Evolutionary conservation across 2,888 invertebrate genomes (phyloP).

Genomic region (Steinernema carpocapsae): DNA sequence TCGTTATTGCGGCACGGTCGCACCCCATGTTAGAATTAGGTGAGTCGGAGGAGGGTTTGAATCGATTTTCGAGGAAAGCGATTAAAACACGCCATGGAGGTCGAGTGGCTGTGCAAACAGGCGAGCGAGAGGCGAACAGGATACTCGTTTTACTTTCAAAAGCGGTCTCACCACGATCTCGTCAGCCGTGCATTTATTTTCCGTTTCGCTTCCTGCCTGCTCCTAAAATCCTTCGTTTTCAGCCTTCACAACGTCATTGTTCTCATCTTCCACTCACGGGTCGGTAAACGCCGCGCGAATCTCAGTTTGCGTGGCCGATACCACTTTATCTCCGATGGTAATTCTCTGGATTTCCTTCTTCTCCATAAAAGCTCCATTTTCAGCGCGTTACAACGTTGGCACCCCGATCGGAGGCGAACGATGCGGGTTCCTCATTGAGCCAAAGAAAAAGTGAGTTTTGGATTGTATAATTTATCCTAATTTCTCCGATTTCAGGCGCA

Average conservation of each 20-base stretch:
- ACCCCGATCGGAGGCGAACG: constrained; percentile 46
- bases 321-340: constrained; percentile 70
- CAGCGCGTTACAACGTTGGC: constrained; percentile 62
- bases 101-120: too few relatives aligned
- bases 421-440: constrained; percentile 62
- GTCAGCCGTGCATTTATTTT: neutral
- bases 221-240: constrained; percentile 29
- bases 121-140: too few relatives aligned
- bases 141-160: too few relatives aligned
- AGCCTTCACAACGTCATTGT: constrained; percentile 70
- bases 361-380: constrained; percentile 38
- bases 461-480: neutral
- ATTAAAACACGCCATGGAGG: too few relatives aligned
- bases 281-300: constrained; percentile 59
- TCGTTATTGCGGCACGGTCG: constrained; percentile 71
- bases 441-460: constrained; percentile 46
- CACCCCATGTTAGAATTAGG: constrained; percentile 70
- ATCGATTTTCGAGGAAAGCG: neutral
- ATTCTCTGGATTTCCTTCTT: constrained; percentile 40
- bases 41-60: constrained; percentile 26
- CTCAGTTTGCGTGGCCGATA: constrained; percentile 69
- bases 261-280: constrained; percentile 71
- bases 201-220: neutral
- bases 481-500: constrained; percentile 64
- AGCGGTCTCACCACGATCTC: too few relatives aligned